A percentile compares a stretch with the other conserved stretches of the same genome.
phyloP scores from a whole-genome alignment of 2,113 vertebrate genomes.

The Scophthalmus maximus region DNA sequence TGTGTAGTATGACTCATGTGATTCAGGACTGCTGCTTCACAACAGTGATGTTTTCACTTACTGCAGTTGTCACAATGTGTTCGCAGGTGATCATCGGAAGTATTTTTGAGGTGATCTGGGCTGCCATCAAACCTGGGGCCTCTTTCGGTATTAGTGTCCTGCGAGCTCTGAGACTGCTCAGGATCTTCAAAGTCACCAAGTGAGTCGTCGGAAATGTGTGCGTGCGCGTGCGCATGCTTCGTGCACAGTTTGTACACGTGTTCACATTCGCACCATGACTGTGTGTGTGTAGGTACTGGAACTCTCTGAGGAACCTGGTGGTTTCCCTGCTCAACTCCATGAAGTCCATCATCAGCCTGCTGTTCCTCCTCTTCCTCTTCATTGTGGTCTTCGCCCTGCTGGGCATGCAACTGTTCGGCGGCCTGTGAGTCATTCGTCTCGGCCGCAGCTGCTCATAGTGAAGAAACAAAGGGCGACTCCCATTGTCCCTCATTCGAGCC shows the following conservation, averaged over 20 bases:
- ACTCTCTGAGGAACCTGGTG: conserved; percentile 94
- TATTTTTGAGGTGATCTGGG: conserved; percentile 98
- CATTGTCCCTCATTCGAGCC: no score
- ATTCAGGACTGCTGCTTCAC: neutral
- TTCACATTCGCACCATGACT: neutral
- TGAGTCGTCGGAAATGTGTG: conserved; percentile 73
- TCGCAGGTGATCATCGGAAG: conserved; percentile 95
- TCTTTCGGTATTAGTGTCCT: conserved; percentile 97
- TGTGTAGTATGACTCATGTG: neutral
- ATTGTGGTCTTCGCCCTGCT: conserved; percentile 97
- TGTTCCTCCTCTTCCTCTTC: conserved; percentile 97
- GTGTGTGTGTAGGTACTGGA: conserved; percentile 90
- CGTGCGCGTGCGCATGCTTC: conserved; percentile 16
- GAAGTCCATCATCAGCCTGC: conserved; percentile 97
- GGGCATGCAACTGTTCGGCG: conserved; percentile 98
- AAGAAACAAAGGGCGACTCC: no score
- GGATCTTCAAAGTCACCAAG: conserved; percentile 99
- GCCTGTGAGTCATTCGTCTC: conserved; percentile 86
- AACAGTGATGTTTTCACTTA: neutral
- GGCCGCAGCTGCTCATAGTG: neutral
- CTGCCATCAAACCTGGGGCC: conserved; percentile 92
- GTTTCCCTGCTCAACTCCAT: conserved; percentile 97
- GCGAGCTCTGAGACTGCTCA: conserved; percentile 90
- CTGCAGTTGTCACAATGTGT: conserved; percentile 25
- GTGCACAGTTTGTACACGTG: conserved; percentile 19